Percentiles rank a stretch among this genome's conserved stretches.
These are phyloP conservation scores for Drosophila nigritarsus DNA, from an alignment of 2,888 invertebrate genomes.

Conservation along the genomic window DNA sequence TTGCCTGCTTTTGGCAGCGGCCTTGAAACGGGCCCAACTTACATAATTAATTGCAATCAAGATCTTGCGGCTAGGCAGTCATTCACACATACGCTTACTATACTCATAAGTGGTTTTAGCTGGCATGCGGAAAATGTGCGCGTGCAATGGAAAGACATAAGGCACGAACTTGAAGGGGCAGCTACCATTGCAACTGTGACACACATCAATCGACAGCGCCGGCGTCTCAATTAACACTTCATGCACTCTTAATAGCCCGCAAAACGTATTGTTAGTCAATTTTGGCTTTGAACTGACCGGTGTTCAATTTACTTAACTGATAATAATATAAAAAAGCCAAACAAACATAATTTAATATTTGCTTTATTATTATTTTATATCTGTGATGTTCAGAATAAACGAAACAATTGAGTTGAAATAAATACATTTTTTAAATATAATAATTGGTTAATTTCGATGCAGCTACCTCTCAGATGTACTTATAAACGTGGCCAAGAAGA, in stretches of 20 bases:
- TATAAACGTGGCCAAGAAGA: slow-evolving; percentile 23
- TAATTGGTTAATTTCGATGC: slow-evolving; percentile 48
- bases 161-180: slow-evolving; percentile 62
- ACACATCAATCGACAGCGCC: slow-evolving; percentile 50
- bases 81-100: slow-evolving; percentile 10
- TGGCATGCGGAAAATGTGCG: slow-evolving; percentile 72
- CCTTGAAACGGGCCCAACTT: slow-evolving; percentile 64
- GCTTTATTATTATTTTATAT: slow-evolving; percentile 10
- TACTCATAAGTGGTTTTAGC: slow-evolving; percentile 13
- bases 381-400: neutral
- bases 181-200: slow-evolving; percentile 35
- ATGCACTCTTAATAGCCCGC: slow-evolving; percentile 57
- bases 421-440: slow-evolving; percentile 30
- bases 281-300: slow-evolving; percentile 46
- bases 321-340: slow-evolving; percentile 22
- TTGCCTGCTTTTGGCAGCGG: slow-evolving; percentile 38
- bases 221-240: slow-evolving; percentile 66
- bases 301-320: slow-evolving; percentile 24
- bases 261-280: slow-evolving; percentile 21
- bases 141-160: slow-evolving; percentile 67
- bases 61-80: slow-evolving; percentile 34
- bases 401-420: slow-evolving; percentile 14
- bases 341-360: slow-evolving; percentile 30
- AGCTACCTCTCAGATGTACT: slow-evolving; percentile 24
- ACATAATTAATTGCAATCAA: slow-evolving; percentile 78